Conservation (phyloP, 53 echinoderm and acorn worm species). For the Zoroaster sp. region DNA sequence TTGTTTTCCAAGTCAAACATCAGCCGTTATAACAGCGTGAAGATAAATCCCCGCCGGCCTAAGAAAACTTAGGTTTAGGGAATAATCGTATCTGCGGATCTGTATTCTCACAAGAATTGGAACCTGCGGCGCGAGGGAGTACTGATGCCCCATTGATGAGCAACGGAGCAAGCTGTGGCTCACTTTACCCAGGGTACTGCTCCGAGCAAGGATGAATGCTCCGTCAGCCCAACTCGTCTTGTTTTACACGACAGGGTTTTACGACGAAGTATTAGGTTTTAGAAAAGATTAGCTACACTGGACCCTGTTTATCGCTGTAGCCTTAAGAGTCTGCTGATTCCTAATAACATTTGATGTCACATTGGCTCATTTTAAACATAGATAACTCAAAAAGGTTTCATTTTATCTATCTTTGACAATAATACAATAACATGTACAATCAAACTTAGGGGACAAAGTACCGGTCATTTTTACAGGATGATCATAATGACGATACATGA, state of each 20-base stretch:
- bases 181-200: not conserved
- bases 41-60: conserved; percentile 30
- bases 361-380: too few species aligned
- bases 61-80: conserved; percentile 49
- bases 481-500: too few species aligned
- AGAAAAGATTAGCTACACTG: conserved; percentile 1
- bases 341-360: too few species aligned
- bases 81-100: conserved; percentile 45
- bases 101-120: conserved; percentile 31
- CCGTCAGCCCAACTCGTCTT: conserved; percentile 44
- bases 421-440: too few species aligned
- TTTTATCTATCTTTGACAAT: too few species aligned
- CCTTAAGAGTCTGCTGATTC: too few species aligned
- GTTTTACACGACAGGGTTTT: conserved; percentile 46
- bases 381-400: too few species aligned
- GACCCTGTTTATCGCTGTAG: conserved; percentile 5
- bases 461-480: too few species aligned
- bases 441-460: too few species aligned
- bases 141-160: not conserved
- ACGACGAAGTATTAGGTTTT: conserved; percentile 4
- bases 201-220: conserved; percentile 36
- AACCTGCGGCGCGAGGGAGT: not conserved
- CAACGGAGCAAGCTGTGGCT: not conserved
- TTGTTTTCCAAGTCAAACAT: conserved; percentile 7
- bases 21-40: not conserved